phyloP scores from a whole-genome alignment of 2,888 invertebrate genomes.

The Frankliniella fusca region DNA sequence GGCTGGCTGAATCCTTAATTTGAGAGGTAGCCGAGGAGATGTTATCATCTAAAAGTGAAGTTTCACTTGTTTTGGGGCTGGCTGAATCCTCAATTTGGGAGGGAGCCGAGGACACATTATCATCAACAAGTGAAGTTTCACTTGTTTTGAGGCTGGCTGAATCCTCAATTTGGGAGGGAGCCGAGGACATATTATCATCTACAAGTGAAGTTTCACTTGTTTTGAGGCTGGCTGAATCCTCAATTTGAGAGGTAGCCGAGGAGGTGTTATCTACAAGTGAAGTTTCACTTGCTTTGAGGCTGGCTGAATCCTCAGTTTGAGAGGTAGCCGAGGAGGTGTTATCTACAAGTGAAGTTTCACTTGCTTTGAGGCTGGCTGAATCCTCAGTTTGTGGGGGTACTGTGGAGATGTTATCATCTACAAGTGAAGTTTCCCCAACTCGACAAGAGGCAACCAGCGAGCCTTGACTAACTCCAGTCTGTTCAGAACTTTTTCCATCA shows the following conservation, averaged over 20 bases:
- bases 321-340: neutral
- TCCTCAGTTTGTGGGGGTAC: too few relatives aligned
- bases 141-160: neutral
- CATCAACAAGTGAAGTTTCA: neutral
- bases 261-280: too few relatives aligned
- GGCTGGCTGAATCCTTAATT: neutral
- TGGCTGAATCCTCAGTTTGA: neutral
- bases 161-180: neutral
- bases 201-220: too few relatives aligned
- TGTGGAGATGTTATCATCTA: neutral
- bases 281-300: neutral
- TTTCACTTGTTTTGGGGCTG: too few relatives aligned
- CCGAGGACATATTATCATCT: neutral
- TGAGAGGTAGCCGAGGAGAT: neutral
- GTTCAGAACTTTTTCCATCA: neutral
- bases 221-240: too few relatives aligned
- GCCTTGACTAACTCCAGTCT: neutral
- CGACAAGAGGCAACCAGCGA: neutral
- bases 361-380: too few relatives aligned
- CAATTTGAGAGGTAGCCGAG: too few relatives aligned
- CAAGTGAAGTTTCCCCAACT: neutral
- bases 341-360: too few relatives aligned
- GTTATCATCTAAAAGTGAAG: neutral
- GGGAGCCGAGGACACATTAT: too few relatives aligned
- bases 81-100: too few relatives aligned